Conservation (phyloP, 2,113 vertebrate genomes). For the Rhinolophus ferrumequinum region DNA sequence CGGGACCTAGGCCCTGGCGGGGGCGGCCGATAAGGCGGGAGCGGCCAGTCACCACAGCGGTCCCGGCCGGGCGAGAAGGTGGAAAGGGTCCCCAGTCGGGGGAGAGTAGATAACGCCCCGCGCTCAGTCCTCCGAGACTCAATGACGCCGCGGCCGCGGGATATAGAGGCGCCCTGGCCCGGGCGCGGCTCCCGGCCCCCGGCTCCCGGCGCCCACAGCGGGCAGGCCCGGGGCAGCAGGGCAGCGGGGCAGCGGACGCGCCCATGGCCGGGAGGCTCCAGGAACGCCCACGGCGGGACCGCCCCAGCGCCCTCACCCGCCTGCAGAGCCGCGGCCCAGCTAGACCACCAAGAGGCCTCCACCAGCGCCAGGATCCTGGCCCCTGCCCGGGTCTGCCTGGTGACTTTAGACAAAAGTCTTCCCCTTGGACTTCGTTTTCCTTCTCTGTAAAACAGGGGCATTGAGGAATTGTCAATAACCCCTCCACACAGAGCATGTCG, state of each 20-base stretch:
- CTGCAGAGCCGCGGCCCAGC: too few relatives aligned
- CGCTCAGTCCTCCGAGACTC: conserved; percentile 58
- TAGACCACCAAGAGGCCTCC: not conserved
- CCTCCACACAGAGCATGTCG: not conserved
- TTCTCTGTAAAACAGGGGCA: not conserved
- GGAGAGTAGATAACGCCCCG: conserved; percentile 60
- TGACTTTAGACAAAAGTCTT: not conserved
- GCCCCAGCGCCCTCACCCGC: not conserved
- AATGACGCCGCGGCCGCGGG: conserved; percentile 62
- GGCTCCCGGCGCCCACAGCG: not conserved
- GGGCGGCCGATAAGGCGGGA: conserved; percentile 49
- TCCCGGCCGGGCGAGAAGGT: conserved; percentile 1
- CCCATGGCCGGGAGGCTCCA: not conserved
- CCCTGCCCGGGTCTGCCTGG: not conserved
- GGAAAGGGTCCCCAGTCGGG: conserved; percentile 47
- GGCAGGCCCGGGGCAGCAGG: not conserved
- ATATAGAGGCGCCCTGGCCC: not conserved
- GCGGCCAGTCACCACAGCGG: not conserved
- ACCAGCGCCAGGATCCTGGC: not conserved
- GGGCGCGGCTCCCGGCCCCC: conserved; percentile 18
- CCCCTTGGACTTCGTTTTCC: not conserved
- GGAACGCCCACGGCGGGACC: not conserved
- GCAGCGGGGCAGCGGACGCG: not conserved
- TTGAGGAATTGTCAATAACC: not conserved
- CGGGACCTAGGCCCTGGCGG: not conserved